Conservation (phyloP, 2,797 vertebrate genomes). For the Oryzias dopingdopingensis region DNA sequence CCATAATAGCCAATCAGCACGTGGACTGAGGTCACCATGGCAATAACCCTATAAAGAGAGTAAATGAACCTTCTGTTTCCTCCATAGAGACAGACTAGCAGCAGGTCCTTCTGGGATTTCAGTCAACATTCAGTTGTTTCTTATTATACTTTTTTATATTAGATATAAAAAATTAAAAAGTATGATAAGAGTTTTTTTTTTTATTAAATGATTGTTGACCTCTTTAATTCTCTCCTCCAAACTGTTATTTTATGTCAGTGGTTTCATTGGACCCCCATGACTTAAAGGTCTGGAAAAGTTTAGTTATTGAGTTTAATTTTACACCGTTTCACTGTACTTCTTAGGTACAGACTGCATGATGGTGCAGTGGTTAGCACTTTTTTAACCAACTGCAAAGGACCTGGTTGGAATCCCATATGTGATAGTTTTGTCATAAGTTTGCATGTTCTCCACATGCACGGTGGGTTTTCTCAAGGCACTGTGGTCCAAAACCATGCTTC, state of each 20-base stretch:
- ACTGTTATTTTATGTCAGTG: slow-evolving; percentile 28
- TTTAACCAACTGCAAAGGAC: too few species aligned
- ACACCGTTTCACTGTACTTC: too few species aligned
- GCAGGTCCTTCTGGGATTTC: slow-evolving; percentile 10
- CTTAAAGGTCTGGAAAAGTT: not conserved
- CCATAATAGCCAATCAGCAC: slow-evolving; percentile 61
- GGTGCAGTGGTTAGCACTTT: too few species aligned
- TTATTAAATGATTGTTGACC: not conserved
- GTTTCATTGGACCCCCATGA: slow-evolving; percentile 16
- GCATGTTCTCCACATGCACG: too few species aligned
- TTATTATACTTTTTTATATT: slow-evolving; percentile 12
- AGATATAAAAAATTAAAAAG: slow-evolving; percentile 3
- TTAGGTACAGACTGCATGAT: too few species aligned
- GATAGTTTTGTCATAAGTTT: too few species aligned
- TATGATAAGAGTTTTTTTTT: not conserved
- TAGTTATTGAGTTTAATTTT: too few species aligned
- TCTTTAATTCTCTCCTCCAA: not conserved
- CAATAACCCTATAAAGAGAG: slow-evolving; percentile 43
- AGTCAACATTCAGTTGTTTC: slow-evolving; percentile 24
- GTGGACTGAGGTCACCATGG: slow-evolving; percentile 62
- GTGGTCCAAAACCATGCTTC: too few species aligned
- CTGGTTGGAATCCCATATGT: too few species aligned
- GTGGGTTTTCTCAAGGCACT: too few species aligned
- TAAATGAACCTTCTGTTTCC: slow-evolving; percentile 47
- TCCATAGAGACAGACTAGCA: slow-evolving; percentile 11